Base-by-base conservation (phyloP, 2,888 invertebrate genomes). In the Stratiomys singularior region DNA sequence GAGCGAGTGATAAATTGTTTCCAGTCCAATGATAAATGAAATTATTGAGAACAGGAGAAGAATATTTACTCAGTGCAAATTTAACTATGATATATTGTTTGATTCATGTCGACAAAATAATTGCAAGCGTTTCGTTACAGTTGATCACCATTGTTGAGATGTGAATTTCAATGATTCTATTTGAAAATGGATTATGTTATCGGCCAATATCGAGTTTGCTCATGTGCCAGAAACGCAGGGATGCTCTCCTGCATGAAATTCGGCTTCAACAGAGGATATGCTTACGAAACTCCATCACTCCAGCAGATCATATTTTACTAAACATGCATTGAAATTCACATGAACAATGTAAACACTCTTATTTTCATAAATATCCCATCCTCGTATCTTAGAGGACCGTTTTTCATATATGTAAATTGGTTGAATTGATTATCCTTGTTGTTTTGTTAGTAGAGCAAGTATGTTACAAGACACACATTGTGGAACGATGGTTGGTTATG, bases 1-100 rank as follows among this genome's bases (percentile, higher is more conserved):
- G 58, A 60, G 9, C 74, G 23, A 21, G 60, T 74, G 74, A 74
- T 74, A 74, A 74, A 74, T 74, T 74, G 74, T 60, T 74, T 74
- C 58, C 58, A 74, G 37, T 58, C 58, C 44, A 18, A 60, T 74
- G 74, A 74, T 74, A 74, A 74, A 74, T 74, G 74, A 60, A 74
- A 74, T 74, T 74, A 74, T 74, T 74, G 30, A 46, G 60, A 58
- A 74, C 44, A 23, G 37, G 44, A 74, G 58, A 46, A 46, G 47
- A 46, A 69, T 47, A 69, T 69, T 69, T 69, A 46, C 69, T 69
- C 47, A 44, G 47, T 69, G 69, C 69, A 69, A 69, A 69, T 69
- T 69, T 69, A 69, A 69, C 69, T 69, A 69, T 69, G 69, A 69
- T 69, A 69, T 69, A 69, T 69, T 46, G 69, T 69, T 46, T 69